Evolutionary conservation across 92 coral and sea anemone genomes (phyloP), one percentile per base, ranked within the genome.

Genomic region (Parazoanthus darwini): DNA sequence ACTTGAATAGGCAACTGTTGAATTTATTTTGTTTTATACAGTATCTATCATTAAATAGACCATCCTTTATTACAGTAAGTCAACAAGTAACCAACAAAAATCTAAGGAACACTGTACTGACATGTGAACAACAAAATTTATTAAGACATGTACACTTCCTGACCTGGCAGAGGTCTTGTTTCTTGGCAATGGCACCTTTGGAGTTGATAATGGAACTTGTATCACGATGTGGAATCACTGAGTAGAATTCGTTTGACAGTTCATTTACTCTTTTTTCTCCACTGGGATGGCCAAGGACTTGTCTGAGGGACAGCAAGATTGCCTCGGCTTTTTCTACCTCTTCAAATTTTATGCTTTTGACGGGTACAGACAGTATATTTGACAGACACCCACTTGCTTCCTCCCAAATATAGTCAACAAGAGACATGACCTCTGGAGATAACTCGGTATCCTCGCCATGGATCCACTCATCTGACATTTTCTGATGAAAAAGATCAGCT

Each of bases 111-210:
- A 39, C 0, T 39, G 42, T 39, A 39, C 42, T 39, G 42, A 39
- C 42, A 39, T 39, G 42, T 0, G 42, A 39, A 4, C 42, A 39
- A 39, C 42, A 39, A 39, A 39, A 4, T 4, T 39, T 39, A 39
- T 2, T 39, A 39, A 48, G 7, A 6, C 51, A 8, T 29, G 33
- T 29, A 29, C 33, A 29, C 33, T 29, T 29, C 33, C 95, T 35
- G 11, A 97, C 99, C 96, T 97, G 98, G 75, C 99, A 97, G 43
- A 97, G 82, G 85, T 94, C 98, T 63, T 97, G 99, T 79, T 95
- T 97, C 85, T 93, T 93, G 25, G 97, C 96, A 90, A 97, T 92
- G 86, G 89, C 77, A 36, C 92, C 88, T 88, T 88, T 95, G 48
- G 79, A 90, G 14, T 81, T 80, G 74, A 94, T 93, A 39, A 80